Base-by-base conservation (phyloP, 2,888 invertebrate species). In the Melipona beecheii region DNA sequence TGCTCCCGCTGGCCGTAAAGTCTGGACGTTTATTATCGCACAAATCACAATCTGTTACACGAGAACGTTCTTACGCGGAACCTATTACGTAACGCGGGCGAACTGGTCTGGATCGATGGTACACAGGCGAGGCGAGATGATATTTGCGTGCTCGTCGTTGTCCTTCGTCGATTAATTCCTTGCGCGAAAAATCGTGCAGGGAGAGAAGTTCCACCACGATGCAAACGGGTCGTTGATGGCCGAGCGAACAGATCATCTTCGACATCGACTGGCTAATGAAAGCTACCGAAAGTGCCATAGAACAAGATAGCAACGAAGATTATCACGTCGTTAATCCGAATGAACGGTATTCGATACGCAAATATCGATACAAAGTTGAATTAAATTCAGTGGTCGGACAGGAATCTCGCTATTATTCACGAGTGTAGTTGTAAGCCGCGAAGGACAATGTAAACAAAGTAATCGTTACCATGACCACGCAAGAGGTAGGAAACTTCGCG, bases 11-110 rank as follows among this genome's bases (percentile, higher is more conserved):
- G 43, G 73, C 80, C 88, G 79, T 85, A 79, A 84, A 83, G 81
- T 78, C 66, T 49, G 81, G 86, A 88, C 89, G 76, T 89, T 85
- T 88, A 89, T 87, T 84, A 86, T 84, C 72, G 79, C 82, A 89
- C 87, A 89, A 89, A 89, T 89, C 86, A 87, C 84, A 82, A 84
- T 89, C 87, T 81, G 83, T 83, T 86, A 80, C 77, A 43, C 60
- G 68, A 27, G 58, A 79, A 83, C 31, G 75, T 77, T 65, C 75
- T 79, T 68, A 54, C 72, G 56, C 24, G 60, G 49, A 66, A 31
- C 50, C 49, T 50, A 79, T 64, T 81, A 69, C 72, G 56, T 69
- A 73, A 73, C 60, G 68, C 62, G 19, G n/a, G 15, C 54, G 21
- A 52, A n/a, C 27, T 43, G 1, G 17, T 52, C 52, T 11, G 21